Conservation (phyloP, 2,113 vertebrate species). For the Parotia lawesii region DNA sequence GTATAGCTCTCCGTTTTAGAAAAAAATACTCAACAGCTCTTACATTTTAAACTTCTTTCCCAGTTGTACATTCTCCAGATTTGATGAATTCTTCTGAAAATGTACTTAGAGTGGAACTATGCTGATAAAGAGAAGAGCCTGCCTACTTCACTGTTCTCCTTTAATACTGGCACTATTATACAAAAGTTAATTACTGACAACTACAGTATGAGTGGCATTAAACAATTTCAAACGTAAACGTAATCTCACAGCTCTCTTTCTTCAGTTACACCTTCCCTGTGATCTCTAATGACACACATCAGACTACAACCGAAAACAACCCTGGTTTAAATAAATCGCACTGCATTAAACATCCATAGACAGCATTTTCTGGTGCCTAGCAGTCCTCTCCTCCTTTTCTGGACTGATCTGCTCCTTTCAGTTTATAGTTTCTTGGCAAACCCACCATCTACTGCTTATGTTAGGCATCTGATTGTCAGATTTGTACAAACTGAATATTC, state of each 20-base stretch:
- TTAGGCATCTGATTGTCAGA: constrained; percentile 80
- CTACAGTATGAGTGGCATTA: constrained; percentile 16
- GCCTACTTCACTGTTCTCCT: background rate
- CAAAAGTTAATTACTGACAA: constrained; percentile 56
- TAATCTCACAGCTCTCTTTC: constrained; percentile 35
- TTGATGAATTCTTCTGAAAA: background rate
- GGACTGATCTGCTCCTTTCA: constrained; percentile 72
- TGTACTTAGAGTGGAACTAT: background rate
- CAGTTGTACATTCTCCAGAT: constrained; percentile 8
- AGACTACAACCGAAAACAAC: constrained; percentile 20
- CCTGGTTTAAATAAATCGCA: constrained; percentile 36
- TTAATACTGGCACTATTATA: background rate
- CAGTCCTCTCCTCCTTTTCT: constrained; percentile 65
- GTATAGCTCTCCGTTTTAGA: background rate
- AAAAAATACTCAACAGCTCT: background rate
- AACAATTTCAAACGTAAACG: constrained; percentile 33
- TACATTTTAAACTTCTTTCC: constrained; percentile 48
- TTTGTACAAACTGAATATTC: constrained; percentile 76
- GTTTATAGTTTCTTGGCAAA: constrained; percentile 78
- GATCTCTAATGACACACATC: constrained; percentile 45
- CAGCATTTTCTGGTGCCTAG: constrained; percentile 27
- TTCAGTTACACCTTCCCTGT: constrained; percentile 21
- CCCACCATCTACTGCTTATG: constrained; percentile 72
- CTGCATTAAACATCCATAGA: constrained; percentile 49
- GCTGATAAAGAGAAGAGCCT: background rate